These are phyloP conservation scores for Andrena camellia DNA, from an alignment of 2,888 invertebrate genomes.

Conservation along the genomic window DNA sequence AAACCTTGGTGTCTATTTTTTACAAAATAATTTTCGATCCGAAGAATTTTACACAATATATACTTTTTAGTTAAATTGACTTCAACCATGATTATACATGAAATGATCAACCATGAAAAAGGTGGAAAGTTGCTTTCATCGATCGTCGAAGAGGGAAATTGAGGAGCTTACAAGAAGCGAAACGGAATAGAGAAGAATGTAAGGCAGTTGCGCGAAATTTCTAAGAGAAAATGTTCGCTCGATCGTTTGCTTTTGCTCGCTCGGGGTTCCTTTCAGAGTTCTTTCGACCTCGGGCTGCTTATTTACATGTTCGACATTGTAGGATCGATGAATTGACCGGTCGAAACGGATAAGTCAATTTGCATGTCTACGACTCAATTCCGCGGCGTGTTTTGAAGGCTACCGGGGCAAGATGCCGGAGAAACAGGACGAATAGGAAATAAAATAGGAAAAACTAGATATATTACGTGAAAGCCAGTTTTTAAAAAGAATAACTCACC, in stretches of 20 bases:
- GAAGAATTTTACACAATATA: no score
- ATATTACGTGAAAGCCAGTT: background rate
- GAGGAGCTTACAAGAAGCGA: background rate
- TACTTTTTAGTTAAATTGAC: background rate
- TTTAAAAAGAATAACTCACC: no score
- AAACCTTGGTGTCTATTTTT: no score
- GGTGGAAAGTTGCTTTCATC: background rate
- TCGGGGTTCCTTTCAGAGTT: background rate
- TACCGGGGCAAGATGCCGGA: background rate
- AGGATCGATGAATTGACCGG: conserved; percentile 36
- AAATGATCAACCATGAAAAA: no score
- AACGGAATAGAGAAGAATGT: conserved; percentile 1
- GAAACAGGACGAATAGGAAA: background rate
- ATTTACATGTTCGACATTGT: conserved; percentile 32
- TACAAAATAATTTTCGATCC: no score
- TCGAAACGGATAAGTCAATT: conserved; percentile 43
- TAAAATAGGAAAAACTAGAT: background rate
- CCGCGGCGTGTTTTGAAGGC: background rate
- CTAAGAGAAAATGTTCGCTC: background rate
- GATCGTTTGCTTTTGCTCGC: conserved; percentile 19
- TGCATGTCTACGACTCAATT: conserved; percentile 47
- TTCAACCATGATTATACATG: conserved; percentile 3
- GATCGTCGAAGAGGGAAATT: background rate
- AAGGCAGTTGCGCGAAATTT: conserved; percentile 3
- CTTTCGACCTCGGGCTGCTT: background rate